Base-by-base conservation (phyloP, 2,113 vertebrate genomes). In the Ploceus nigricollis region DNA sequence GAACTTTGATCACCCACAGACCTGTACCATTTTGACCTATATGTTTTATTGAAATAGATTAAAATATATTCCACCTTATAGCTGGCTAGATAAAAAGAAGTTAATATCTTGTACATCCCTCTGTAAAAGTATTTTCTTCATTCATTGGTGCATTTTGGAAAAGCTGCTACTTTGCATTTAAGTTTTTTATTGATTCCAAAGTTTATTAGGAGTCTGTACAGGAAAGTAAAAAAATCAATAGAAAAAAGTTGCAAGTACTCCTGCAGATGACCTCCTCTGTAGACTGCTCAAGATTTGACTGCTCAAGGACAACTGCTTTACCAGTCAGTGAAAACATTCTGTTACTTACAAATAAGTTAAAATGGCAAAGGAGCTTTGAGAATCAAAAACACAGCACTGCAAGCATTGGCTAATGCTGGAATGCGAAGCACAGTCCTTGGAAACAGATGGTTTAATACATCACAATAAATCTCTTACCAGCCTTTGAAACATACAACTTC, bases 361-460 rank as follows among this genome's bases (percentile, higher is more conserved):
- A 93, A 92, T 82, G 78, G 81, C 61, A 88, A 80, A 95, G 48
- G 50, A 88, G 75, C 53, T 96, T 64, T 81, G 42, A 89, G 83
- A 94, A 95, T 92, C 75, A 89, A 79, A 96, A 88, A 50, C 21
- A 0, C 64, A 90, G 54, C 58, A 69, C 42, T 60, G 92, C 53
- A 94, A 87, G 30, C 50, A 58, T 37, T 93, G 70, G 94, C 63
- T 95, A 94, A 63, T 86, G 60, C 58, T 87, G 92, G 87, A 94
- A 94, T 92, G 78, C 3, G 27, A 96, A 96, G 90, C 90, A 88
- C 77, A 94, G 93, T 87, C 91, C 94, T 96, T 97, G 94, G 85
- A 91, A 97, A 97, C 97, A 97, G 97, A 97, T 97, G 96, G 96
- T 93, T 97, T 97, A 97, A 97, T 96, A 95, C 82, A 96, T 97